Evolutionary conservation across 2,888 invertebrate genomes (phyloP).

Genomic region (Osmoderma eremita): DNA sequence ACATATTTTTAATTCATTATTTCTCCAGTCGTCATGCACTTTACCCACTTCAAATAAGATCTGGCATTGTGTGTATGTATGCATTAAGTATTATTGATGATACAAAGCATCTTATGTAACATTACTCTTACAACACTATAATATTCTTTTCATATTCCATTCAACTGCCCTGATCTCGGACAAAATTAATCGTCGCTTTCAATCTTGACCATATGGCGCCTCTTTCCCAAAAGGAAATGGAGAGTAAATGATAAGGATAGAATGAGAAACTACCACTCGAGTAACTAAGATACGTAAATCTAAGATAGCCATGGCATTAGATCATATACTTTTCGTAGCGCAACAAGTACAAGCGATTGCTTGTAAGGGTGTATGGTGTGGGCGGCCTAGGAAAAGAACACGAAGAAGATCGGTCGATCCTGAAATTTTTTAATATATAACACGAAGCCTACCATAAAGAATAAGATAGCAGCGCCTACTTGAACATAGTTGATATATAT

Average conservation of each 20-base stretch:
- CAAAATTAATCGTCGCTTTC: constrained; percentile 23
- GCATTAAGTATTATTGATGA: constrained; percentile 26
- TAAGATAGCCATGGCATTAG: constrained; percentile 29
- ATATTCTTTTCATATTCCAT: constrained; percentile 16
- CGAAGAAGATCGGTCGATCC: constrained; percentile 26
- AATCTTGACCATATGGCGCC: constrained; percentile 34
- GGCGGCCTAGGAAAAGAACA: constrained; percentile 36
- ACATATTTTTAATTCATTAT: constrained; percentile 11
- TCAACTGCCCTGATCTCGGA: constrained; percentile 13
- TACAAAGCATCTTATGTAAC: constrained; percentile 17
- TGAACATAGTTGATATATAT: constrained; percentile 20
- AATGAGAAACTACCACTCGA: constrained; percentile 8
- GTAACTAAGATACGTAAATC: constrained; percentile 32
- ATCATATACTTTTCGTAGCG: constrained; percentile 33
- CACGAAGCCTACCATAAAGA: constrained; percentile 37
- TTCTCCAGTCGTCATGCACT: neutral
- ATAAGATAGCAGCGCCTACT: constrained; percentile 41
- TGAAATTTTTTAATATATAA: constrained; percentile 38
- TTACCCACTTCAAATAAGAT: constrained; percentile 1
- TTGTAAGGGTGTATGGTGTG: constrained; percentile 38
- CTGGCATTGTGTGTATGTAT: constrained; percentile 14
- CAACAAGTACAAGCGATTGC: constrained; percentile 30
- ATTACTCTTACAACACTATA: constrained; percentile 9
- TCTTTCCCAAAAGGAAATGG: constrained; percentile 10
- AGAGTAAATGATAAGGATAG: constrained; percentile 1